phyloP scores from a whole-genome alignment of 2,888 invertebrate species.

The Drosophila kuntzei region DNA sequence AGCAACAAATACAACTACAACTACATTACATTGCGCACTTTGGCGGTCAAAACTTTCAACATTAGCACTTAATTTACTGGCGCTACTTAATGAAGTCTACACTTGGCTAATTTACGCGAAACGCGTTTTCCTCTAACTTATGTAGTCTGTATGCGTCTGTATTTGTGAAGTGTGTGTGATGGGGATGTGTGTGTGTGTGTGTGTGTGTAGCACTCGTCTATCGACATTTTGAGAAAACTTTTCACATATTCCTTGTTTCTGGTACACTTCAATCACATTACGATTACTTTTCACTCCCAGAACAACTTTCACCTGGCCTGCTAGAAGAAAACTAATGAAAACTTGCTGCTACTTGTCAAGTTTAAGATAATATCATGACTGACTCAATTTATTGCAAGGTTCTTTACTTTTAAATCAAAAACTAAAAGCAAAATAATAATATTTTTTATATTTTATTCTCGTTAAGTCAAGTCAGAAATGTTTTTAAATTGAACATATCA shows the following conservation, averaged over 20 bases:
- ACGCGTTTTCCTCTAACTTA: constrained; percentile 47
- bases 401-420: background rate
- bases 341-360: background rate
- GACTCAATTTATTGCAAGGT: background rate
- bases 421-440: background rate
- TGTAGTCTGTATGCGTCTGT: constrained; percentile 3
- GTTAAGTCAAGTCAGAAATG: no score
- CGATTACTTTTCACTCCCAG: constrained; percentile 1
- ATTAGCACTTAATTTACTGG: constrained; percentile 81
- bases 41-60: constrained; percentile 77
- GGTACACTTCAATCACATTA: constrained; percentile 32
- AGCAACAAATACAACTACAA: constrained; percentile 40
- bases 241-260: constrained; percentile 41
- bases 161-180: constrained; percentile 3
- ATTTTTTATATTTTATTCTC: background rate
- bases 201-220: constrained; percentile 19
- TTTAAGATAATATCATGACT: background rate
- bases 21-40: constrained; percentile 64
- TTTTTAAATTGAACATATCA: no score
- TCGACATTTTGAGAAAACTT: constrained; percentile 44
- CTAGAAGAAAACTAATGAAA: background rate
- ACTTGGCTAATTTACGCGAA: constrained; percentile 79
- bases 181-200: constrained; percentile 1
- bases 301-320: constrained; percentile 7
- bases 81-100: constrained; percentile 82